phyloP scores from a whole-genome alignment of 2,888 invertebrate genomes.

The Agrilus biguttatus region DNA sequence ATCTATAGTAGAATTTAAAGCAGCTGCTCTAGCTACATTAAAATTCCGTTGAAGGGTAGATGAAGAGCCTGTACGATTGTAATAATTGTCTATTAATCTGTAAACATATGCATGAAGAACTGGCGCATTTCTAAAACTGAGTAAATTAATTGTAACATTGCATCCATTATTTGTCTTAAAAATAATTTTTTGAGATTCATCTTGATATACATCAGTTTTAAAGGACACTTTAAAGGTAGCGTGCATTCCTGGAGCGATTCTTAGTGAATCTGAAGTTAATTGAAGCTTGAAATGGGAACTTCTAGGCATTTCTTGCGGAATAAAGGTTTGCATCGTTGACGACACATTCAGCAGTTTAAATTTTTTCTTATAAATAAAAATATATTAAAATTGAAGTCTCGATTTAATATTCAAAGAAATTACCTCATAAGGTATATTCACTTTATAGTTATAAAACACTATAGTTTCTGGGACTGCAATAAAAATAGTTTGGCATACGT shows the following conservation, averaged over 20 bases:
- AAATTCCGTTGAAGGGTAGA: background rate
- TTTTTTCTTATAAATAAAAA: slow-evolving; percentile 10
- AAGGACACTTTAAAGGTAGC: slow-evolving; percentile 23
- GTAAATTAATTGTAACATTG: slow-evolving; percentile 18
- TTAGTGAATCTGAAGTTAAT: slow-evolving; percentile 11
- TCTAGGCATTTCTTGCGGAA: slow-evolving; percentile 17
- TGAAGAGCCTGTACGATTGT: background rate
- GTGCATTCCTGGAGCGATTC: slow-evolving; percentile 31
- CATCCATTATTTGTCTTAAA: slow-evolving; percentile 23
- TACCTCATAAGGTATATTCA: slow-evolving; percentile 24
- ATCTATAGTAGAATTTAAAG: slow-evolving; percentile 27
- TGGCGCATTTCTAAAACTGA: slow-evolving; percentile 25
- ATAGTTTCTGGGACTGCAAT: slow-evolving; percentile 19
- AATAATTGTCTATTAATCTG: slow-evolving; percentile 2
- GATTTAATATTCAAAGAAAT: background rate
- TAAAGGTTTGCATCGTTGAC: slow-evolving; percentile 18
- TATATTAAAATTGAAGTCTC: background rate
- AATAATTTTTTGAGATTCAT: slow-evolving; percentile 21
- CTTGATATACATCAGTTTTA: slow-evolving; percentile 20
- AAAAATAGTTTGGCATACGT: slow-evolving; percentile 14
- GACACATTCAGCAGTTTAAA: slow-evolving; percentile 21
- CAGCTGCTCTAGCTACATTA: slow-evolving; percentile 13
- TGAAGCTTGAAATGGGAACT: slow-evolving; percentile 19
- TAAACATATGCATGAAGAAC: slow-evolving; percentile 21
- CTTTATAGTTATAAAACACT: slow-evolving; percentile 26